Percentiles rank a stretch among this genome's conserved stretches.
Evolutionary conservation across 2,113 vertebrate species (phyloP).

Genomic region (Vombatus ursinus): DNA sequence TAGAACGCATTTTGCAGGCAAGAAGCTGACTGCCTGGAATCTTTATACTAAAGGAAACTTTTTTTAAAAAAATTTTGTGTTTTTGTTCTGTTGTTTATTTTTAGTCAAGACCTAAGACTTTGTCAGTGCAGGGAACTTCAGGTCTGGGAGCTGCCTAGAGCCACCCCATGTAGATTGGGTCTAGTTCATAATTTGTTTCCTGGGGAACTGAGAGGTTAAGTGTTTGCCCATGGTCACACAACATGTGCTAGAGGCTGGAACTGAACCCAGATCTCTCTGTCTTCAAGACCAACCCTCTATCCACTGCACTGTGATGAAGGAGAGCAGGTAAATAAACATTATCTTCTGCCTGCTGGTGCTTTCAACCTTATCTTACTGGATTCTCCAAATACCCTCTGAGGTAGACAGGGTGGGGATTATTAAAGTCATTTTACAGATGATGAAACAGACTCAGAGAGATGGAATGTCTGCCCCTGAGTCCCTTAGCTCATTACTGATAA

Average conservation of each 20-base stretch:
- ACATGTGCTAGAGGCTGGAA: neutral
- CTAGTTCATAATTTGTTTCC: neutral
- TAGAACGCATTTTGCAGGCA: neutral
- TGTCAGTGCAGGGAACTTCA: neutral
- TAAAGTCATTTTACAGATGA: no score
- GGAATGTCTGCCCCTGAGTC: no score
- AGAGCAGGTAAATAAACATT: neutral
- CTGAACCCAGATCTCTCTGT: no score
- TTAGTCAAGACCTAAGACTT: neutral
- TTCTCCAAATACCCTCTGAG: neutral
- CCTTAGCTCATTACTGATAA: no score
- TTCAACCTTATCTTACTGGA: neutral
- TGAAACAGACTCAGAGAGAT: no score
- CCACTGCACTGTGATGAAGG: neutral
- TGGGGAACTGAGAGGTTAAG: neutral
- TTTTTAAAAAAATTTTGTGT: neutral
- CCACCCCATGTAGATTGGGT: neutral
- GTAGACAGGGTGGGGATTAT: neutral
- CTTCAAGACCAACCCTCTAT: no score
- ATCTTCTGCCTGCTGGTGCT: neutral
- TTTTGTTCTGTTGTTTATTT: neutral
- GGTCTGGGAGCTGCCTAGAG: neutral
- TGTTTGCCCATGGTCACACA: neutral
- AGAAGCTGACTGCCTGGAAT: neutral
- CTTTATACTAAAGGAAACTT: neutral